phyloP scores from a whole-genome alignment of 35 echinoderm and acorn worm species.

The Hemicentrotus pulcherrimus region DNA sequence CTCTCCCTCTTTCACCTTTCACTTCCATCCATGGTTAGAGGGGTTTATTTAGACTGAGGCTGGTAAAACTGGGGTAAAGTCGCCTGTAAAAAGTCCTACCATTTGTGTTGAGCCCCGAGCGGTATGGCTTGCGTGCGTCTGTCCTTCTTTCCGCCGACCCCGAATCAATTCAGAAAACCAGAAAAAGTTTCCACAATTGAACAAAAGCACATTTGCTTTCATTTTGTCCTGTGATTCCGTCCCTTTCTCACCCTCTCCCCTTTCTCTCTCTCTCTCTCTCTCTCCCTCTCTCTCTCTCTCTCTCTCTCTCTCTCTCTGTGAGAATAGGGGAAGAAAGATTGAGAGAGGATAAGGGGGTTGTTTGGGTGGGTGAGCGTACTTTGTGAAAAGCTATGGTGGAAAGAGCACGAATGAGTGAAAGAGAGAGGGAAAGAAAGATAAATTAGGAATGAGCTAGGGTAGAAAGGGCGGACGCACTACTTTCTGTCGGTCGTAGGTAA shows the following conservation, averaged over 20 bases:
- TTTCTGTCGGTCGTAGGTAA: background rate
- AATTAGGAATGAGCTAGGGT: background rate
- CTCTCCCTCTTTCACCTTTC: background rate
- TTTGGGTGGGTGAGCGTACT: constrained; percentile 20
- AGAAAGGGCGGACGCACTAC: background rate
- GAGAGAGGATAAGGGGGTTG: background rate
- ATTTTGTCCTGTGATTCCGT: background rate
- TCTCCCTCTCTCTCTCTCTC: background rate
- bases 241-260: background rate
- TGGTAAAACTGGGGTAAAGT: background rate
- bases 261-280: background rate
- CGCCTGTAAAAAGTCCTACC: background rate
- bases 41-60: constrained; percentile 22
- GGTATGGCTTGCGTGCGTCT: background rate
- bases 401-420: background rate
- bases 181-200: constrained; percentile 32
- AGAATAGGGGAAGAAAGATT: background rate
- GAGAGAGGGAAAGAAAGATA: background rate
- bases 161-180: background rate
- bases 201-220: constrained; percentile 21
- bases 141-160: background rate
- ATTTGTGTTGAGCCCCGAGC: background rate
- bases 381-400: background rate
- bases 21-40: constrained; percentile 23
- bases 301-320: background rate